These are phyloP conservation scores for Aurelia sp. DNA, from an alignment of 30 jellyfish, hydroid and myxozoan species.

Conservation along the genomic window DNA sequence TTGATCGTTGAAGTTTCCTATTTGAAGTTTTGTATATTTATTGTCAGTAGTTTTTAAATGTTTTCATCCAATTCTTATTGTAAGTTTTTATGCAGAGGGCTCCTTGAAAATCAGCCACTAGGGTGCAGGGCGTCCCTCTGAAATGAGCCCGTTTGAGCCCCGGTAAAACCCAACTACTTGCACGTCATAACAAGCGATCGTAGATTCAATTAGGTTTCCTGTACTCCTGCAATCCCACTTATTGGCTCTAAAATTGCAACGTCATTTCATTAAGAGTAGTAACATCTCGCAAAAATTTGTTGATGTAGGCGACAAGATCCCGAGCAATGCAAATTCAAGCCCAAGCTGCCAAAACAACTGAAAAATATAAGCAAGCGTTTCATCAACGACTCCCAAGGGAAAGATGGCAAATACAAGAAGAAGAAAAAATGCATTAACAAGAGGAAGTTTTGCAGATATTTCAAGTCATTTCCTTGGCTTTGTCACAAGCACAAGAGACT, in stretches of 20 bases:
- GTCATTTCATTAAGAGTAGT: neutral
- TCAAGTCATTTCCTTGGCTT: constrained; percentile 37
- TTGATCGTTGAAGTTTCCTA: too few relatives aligned
- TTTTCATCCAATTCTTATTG: too few relatives aligned
- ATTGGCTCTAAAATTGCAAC: too few relatives aligned
- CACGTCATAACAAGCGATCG: neutral
- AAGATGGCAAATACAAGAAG: constrained; percentile 6
- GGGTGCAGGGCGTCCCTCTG: too few relatives aligned
- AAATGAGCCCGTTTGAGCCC: too few relatives aligned
- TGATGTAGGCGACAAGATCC: constrained; percentile 71
- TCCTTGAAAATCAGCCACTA: too few relatives aligned
- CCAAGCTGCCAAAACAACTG: constrained; percentile 39
- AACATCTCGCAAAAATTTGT: neutral
- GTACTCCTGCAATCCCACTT: too few relatives aligned
- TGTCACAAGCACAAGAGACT: constrained; percentile 16
- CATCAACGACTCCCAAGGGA: constrained; percentile 25
- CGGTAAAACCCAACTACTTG: too few relatives aligned
- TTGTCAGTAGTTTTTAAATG: too few relatives aligned
- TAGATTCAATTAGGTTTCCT: too few relatives aligned
- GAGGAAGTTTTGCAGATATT: constrained; percentile 44
- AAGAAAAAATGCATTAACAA: constrained; percentile 31
- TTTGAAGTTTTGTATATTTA: too few relatives aligned
- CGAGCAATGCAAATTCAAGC: constrained; percentile 30
- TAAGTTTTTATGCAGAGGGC: too few relatives aligned
- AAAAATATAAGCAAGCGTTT: constrained; percentile 36